phyloP scores from a whole-genome alignment of 2,888 invertebrate species.

The Apodemia duryi region DNA sequence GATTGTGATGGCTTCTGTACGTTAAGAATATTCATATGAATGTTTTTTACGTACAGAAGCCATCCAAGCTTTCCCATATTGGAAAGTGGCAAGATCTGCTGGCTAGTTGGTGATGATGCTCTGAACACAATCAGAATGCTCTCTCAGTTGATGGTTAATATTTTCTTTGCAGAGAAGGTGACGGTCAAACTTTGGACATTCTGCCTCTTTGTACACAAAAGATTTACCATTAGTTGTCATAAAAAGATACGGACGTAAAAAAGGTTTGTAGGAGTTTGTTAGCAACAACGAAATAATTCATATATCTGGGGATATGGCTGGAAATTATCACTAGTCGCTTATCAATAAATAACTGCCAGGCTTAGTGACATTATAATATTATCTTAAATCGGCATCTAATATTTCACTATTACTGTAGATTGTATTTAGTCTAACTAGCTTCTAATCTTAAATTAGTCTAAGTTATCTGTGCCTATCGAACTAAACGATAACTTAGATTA shows the following conservation, averaged over 20 bases:
- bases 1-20: no score
- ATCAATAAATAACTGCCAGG: constrained; percentile 15
- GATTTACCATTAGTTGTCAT: constrained; percentile 27
- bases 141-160: constrained; percentile 19
- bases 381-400: neutral
- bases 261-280: constrained; percentile 25
- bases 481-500: neutral
- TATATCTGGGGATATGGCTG: constrained; percentile 16
- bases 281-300: constrained; percentile 25
- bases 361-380: constrained; percentile 8
- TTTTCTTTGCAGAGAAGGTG: constrained; percentile 23
- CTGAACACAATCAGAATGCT: constrained; percentile 23
- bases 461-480: constrained; percentile 26
- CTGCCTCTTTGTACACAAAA: no score
- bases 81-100: constrained; percentile 15
- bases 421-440: constrained; percentile 5
- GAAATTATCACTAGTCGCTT: constrained; percentile 14
- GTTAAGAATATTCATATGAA: no score
- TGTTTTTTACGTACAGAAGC: no score
- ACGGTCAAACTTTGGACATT: constrained; percentile 15
- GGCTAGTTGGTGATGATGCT: constrained; percentile 23
- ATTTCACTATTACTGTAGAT: constrained; percentile 7
- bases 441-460: constrained; percentile 8
- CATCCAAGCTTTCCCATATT: no score
- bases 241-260: constrained; percentile 27